These are phyloP conservation scores for Hydrophis major DNA, from an alignment of 2,797 vertebrate species.

Conservation along the genomic window DNA sequence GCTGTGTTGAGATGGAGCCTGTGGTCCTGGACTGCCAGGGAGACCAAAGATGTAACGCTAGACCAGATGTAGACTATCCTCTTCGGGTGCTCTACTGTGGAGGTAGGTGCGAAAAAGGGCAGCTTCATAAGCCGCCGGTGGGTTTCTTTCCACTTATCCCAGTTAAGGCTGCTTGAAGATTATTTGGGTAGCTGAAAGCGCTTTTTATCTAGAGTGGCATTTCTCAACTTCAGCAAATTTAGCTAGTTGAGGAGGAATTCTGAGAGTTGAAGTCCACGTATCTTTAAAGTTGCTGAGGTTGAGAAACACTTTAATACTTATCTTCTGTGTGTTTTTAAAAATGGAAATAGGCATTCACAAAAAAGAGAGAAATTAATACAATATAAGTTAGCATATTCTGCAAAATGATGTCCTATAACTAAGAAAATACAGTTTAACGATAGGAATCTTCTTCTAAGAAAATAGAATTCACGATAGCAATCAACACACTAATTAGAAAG, in stretches of 20 bases:
- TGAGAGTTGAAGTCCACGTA: background rate
- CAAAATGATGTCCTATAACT: background rate
- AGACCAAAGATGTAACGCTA: constrained; percentile 71
- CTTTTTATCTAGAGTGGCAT: background rate
- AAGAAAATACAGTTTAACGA: background rate
- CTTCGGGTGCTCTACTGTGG: constrained; percentile 95
- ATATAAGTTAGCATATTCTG: background rate
- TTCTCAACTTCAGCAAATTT: background rate
- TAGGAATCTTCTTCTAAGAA: background rate
- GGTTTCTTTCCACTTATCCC: background rate
- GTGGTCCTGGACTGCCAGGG: constrained; percentile 80
- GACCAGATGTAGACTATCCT: constrained; percentile 82
- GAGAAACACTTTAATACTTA: background rate
- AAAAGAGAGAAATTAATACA: background rate
- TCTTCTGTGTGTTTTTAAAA: background rate
- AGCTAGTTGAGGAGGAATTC: background rate
- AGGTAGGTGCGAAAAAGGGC: constrained; percentile 75
- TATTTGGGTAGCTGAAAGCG: background rate
- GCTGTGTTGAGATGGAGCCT: constrained; percentile 74
- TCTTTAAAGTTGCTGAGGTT: background rate
- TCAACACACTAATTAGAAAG: background rate
- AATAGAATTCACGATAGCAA: background rate
- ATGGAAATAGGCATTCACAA: background rate
- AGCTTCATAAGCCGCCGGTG: background rate
- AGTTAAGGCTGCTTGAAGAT: background rate